Evolutionary conservation across 2,797 vertebrate genomes (phyloP).

Genomic region (Falco cherrug): DNA sequence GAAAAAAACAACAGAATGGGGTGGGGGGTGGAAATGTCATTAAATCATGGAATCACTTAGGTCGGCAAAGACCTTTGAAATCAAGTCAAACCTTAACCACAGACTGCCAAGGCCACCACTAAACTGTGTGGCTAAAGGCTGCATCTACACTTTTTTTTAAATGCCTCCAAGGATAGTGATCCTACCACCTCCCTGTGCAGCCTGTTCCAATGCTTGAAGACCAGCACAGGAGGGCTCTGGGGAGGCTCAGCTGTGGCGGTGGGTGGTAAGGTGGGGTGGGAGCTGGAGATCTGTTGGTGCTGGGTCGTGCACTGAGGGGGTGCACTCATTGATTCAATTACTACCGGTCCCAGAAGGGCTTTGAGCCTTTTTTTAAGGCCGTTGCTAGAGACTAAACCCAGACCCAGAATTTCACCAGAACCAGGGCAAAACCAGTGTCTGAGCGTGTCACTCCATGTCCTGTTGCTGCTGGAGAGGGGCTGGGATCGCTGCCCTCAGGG

Average conservation of each 20-base stretch:
- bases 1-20: background rate
- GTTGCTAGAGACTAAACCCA: background rate
- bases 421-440: accelerated
- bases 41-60: too few species aligned
- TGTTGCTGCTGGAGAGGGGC: accelerated
- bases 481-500: accelerated
- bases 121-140: too few species aligned
- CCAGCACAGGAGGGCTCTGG: background rate
- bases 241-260: background rate
- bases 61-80: too few species aligned
- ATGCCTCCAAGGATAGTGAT: too few species aligned
- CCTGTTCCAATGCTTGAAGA: background rate
- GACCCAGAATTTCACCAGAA: background rate
- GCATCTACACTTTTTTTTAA: too few species aligned
- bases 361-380: background rate
- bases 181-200: too few species aligned
- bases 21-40: background rate
- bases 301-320: accelerated
- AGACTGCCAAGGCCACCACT: too few species aligned
- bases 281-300: background rate
- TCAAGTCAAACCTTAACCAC: too few species aligned
- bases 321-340: background rate
- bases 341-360: background rate
- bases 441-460: accelerated
- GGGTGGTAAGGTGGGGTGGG: background rate